phyloP scores from a whole-genome alignment of 2,797 vertebrate species.

The Tamandua tetradactyla region DNA sequence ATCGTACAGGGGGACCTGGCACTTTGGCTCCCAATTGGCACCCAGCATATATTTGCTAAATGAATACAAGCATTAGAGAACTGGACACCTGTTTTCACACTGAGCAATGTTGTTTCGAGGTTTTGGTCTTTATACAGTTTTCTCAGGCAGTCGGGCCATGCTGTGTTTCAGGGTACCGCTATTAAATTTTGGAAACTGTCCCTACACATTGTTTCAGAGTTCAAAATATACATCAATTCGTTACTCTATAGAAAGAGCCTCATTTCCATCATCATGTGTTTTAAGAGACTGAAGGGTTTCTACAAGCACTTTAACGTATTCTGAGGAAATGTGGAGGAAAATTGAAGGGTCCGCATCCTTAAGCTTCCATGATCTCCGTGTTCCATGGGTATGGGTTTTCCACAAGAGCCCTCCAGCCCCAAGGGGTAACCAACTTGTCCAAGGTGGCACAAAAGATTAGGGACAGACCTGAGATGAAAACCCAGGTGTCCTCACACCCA shows the following conservation, averaged over 20 bases:
- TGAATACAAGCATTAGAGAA: background rate
- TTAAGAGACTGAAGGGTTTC: background rate
- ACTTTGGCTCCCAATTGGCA: background rate
- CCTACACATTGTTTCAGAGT: background rate
- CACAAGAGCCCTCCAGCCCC: background rate
- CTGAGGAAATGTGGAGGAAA: background rate
- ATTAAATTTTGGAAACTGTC: background rate
- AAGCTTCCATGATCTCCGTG: background rate
- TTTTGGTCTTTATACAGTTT: background rate
- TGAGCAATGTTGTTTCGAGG: background rate
- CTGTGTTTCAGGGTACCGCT: background rate
- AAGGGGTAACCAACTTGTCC: background rate
- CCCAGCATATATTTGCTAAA: background rate
- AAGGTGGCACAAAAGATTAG: background rate
- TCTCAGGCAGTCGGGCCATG: background rate
- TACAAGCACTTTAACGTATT: background rate
- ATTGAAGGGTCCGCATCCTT: background rate
- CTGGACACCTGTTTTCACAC: background rate
- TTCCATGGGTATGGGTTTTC: background rate
- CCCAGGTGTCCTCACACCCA: rapidly evolving
- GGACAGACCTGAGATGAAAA: background rate
- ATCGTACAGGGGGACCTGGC: background rate
- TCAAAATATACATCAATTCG: background rate
- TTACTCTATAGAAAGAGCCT: background rate
- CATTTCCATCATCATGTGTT: background rate